Base-by-base conservation (phyloP, 2,113 vertebrate genomes). In the Cercopithecus mona region DNA sequence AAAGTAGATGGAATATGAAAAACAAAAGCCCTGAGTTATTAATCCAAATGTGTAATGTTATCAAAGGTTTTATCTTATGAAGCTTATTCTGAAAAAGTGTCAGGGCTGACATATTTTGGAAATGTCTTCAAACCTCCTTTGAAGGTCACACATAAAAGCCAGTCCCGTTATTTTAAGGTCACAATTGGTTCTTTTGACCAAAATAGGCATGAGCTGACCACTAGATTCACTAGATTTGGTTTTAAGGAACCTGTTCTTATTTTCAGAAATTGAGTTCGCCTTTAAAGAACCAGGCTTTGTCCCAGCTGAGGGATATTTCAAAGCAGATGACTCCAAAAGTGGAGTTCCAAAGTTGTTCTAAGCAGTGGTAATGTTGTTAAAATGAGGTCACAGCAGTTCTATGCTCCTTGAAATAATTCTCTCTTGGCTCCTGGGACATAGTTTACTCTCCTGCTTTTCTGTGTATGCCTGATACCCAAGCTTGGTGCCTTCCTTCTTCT, bases 221-320 rank as follows among this genome's bases (percentile, higher is more conserved):
- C 18, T 93, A 91, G 32, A 96, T 88, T 96, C 48, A 96, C 32
- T 93, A 82, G 57, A 91, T 88, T 96, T 73, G 66, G 27, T 81
- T 88, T 45, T 72, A 94, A 73, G 55, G 18, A 90, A 85, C 7
- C 55, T 91, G 84, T 50, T 30, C 76, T 14, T 85, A 18, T 50
- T 55, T 14, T 88, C 52, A 92, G 90, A 95, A 96, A 88, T 93
- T 61, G 94, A 59, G 94, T 81, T 93, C 32, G 76, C 55, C 35
- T 94, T 88, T 64, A 93, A 32, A 81, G 38, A 66, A 93, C 25
- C 43, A 97, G 45, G 87, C 30, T 81, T 85, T 93, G 72, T 68
- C 84, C 95, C 32, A 55, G 83, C 52, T 79, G 30, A 96, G 7
- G 43, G 79, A 93, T 43, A 93, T 66, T 93, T 38, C 87, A 89